Evolutionary conservation across 2,113 vertebrate species (phyloP), one percentile per base, ranked within the genome.

Genomic region (Pelmatolapia mariae): DNA sequence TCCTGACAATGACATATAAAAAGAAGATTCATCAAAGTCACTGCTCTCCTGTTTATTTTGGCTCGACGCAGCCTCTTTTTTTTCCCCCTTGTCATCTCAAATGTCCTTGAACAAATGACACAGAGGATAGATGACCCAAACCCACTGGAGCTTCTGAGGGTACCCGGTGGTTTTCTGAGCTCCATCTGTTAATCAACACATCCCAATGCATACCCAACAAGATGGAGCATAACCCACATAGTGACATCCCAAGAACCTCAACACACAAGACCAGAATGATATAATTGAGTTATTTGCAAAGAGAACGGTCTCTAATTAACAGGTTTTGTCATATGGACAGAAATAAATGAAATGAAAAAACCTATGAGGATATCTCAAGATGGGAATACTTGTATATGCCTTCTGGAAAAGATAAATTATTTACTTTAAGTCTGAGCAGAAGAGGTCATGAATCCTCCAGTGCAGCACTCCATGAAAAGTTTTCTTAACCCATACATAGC

Each of bases 111-210:
- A 86, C 68, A 79, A 88, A 83, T 87, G 82, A 89, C 73, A 92
- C 59, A 57, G 61, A 8, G 88, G 80, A 90, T 84, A 68, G 86
- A 93, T 91, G 90, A 82, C 57, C 85, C 78, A 76, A 36, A 50
- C 79, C 47, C 73, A 56, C 43, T 3, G 79, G 24, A 26, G 83
- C 40, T 82, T 26, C 79, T 38, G 57, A 92, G 63, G 73, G 76
- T 66, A 87, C 87, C 79, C 82, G 54, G 59, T 83, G 11, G 86
- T 86, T 86, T 76, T 82, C 61, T 81, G 40, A 43, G 50, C 85
- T 80, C 83, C 89, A 82, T 94, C 89, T 40, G 91, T 92, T 91
- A 47, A 93, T 95, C 90, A 92, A 86, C 91, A 89, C 89, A 66
- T 91, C 87, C 45, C 86, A 87, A 87, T 45, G 26, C 82, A 93